phyloP scores from a whole-genome alignment of 2,797 vertebrate species.

The Galago senegalensis region DNA sequence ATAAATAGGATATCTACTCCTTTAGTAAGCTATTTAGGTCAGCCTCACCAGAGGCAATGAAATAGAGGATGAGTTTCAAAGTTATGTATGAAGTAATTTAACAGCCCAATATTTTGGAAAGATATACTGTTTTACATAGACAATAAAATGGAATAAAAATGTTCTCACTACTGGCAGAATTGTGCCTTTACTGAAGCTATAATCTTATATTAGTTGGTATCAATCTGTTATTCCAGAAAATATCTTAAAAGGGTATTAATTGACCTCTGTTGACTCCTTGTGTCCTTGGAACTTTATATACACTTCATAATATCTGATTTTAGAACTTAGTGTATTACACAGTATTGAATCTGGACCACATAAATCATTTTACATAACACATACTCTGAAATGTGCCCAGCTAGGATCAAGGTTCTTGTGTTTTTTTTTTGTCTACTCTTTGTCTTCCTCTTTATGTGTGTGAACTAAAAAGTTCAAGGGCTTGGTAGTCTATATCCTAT shows the following conservation, averaged over 20 bases:
- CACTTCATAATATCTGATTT: not conserved
- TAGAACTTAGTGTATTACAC: not conserved
- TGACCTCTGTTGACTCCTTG: not conserved
- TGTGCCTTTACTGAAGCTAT: not conserved
- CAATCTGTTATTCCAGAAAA: slow-evolving; percentile 6
- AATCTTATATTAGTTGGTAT: not conserved
- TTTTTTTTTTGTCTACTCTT: not conserved
- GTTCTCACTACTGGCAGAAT: slow-evolving; percentile 33
- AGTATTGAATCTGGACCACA: not conserved
- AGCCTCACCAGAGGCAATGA: not conserved
- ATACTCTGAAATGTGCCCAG: not conserved
- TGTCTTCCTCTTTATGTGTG: not conserved
- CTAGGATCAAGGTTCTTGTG: not conserved
- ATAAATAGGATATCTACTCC: not conserved
- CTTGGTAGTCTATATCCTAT: slow-evolving; percentile 58
- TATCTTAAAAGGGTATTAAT: not conserved
- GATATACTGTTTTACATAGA: not conserved
- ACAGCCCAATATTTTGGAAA: not conserved
- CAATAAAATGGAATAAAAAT: slow-evolving; percentile 19
- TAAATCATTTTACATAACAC: slow-evolving; percentile 10
- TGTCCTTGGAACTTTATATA: not conserved
- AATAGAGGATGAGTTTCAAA: slow-evolving; percentile 41
- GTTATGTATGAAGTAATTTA: slow-evolving; percentile 24
- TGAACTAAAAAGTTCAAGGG: not conserved
- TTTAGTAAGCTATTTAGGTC: slow-evolving; percentile 19